These are phyloP conservation scores for Pelecanus crispus DNA, from an alignment of 2,113 vertebrate species.

Conservation along the genomic window DNA sequence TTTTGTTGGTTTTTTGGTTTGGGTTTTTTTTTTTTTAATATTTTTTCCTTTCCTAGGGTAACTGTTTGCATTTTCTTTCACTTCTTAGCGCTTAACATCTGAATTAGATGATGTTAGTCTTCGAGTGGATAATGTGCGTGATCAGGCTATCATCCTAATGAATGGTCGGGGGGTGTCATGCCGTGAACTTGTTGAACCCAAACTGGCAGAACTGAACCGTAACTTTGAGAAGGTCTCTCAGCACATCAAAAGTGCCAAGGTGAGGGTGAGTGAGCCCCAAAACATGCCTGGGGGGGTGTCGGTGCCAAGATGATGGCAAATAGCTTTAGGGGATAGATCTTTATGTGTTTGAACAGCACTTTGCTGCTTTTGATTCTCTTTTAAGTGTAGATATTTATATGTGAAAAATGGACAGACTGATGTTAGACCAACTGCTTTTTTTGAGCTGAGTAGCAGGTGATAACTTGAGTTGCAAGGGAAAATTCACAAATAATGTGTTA, in stretches of 20 bases:
- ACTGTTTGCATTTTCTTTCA: background rate
- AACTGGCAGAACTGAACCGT: conserved; percentile 87
- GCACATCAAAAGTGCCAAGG: conserved; percentile 88
- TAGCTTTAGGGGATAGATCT: background rate
- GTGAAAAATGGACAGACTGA: background rate
- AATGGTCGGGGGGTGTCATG: conserved; percentile 83
- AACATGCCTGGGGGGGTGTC: background rate
- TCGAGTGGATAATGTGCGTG: conserved; percentile 86
- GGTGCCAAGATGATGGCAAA: background rate
- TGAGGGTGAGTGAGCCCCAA: conserved; percentile 34
- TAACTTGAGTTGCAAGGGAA: background rate
- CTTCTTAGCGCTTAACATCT: conserved; percentile 78
- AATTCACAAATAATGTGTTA: background rate
- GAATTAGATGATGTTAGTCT: conserved; percentile 85
- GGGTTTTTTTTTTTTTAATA: background rate
- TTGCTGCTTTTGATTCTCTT: background rate
- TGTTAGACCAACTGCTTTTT: background rate
- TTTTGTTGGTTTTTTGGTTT: no score
- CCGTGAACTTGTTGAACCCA: conserved; percentile 89
- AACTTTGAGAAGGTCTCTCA: conserved; percentile 96
- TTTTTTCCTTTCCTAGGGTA: background rate
- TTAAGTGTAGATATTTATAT: background rate
- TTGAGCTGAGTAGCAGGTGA: background rate
- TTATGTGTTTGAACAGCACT: background rate
- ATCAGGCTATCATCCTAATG: conserved; percentile 88